Percentiles rank a stretch among this genome's conserved stretches.
phyloP scores from a whole-genome alignment of 2,113 vertebrate species.

The Sander lucioperca region DNA sequence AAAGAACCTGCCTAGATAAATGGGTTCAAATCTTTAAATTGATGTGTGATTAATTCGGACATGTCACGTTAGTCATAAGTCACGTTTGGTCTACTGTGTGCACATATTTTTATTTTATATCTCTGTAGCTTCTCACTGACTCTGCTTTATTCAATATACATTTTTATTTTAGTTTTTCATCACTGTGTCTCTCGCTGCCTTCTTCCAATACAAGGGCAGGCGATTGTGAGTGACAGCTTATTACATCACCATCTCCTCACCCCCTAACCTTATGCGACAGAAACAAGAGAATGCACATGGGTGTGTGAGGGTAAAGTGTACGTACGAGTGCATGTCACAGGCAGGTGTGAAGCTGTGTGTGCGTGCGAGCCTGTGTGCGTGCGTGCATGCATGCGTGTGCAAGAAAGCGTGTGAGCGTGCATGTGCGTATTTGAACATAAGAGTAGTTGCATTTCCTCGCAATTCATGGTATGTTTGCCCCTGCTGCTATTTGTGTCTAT shows the following conservation, averaged over 20 bases:
- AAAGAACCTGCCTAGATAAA: background rate
- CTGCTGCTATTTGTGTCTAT: slow-evolving; percentile 68
- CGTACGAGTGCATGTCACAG: slow-evolving; percentile 40
- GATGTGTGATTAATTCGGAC: background rate
- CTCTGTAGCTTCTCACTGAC: background rate
- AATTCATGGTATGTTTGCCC: slow-evolving; percentile 42
- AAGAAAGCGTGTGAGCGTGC: background rate
- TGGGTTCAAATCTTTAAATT: background rate
- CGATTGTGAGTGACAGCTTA: slow-evolving; percentile 70
- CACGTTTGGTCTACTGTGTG: too few relatives aligned
- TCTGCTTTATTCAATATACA: background rate
- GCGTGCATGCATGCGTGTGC: background rate
- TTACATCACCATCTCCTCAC: slow-evolving; percentile 57
- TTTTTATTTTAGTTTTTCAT: slow-evolving; percentile 32
- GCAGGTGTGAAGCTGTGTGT: slow-evolving; percentile 46
- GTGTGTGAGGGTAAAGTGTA: slow-evolving; percentile 18
- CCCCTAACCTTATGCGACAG: slow-evolving; percentile 55
- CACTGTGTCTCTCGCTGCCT: slow-evolving; percentile 12
- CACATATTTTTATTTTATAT: background rate
- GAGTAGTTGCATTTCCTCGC: slow-evolving; percentile 33
- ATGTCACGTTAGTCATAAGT: too few relatives aligned
- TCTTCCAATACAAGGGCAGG: slow-evolving; percentile 49
- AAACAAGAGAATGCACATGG: slow-evolving; percentile 7
- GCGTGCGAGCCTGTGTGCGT: too few relatives aligned
- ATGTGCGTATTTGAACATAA: slow-evolving; percentile 11